phyloP scores from a whole-genome alignment of 2,888 invertebrate genomes.

The Fragum sueziense region DNA sequence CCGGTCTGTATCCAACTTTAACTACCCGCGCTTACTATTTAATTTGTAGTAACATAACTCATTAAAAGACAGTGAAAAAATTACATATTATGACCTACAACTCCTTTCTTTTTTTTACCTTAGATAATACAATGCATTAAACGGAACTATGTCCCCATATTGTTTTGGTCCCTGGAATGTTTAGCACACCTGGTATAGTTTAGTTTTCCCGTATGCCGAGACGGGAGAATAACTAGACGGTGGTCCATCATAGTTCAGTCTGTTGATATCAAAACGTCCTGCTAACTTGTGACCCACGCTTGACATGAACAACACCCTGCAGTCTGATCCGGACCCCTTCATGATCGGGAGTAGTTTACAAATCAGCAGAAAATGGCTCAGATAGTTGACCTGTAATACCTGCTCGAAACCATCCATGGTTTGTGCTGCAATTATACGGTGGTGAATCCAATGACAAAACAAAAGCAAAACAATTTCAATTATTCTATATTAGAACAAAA shows the following conservation, averaged over 20 bases:
- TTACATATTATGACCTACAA: too few species aligned
- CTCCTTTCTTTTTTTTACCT: too few species aligned
- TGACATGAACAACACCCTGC: conserved; percentile 63
- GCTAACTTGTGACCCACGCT: conserved; percentile 59
- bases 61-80: too few species aligned
- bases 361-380: conserved; percentile 66
- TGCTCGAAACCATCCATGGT: conserved; percentile 62
- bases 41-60: too few species aligned
- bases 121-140: too few species aligned
- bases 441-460: too few species aligned
- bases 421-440: conserved; percentile 51
- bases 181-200: conserved; percentile 68
- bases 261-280: conserved; percentile 49
- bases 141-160: too few species aligned
- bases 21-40: too few species aligned
- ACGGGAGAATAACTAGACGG: conserved; percentile 48
- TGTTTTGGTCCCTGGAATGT: too few species aligned
- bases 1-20: too few species aligned
- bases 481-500: too few species aligned
- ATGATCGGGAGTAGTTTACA: conserved; percentile 64
- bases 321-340: conserved; percentile 63
- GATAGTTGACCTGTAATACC: conserved; percentile 69
- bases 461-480: too few species aligned
- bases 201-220: conserved; percentile 63
- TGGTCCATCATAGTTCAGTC: conserved; percentile 54